Conservation (phyloP, 2,888 invertebrate species). For the Nephrotoma appendiculata region DNA sequence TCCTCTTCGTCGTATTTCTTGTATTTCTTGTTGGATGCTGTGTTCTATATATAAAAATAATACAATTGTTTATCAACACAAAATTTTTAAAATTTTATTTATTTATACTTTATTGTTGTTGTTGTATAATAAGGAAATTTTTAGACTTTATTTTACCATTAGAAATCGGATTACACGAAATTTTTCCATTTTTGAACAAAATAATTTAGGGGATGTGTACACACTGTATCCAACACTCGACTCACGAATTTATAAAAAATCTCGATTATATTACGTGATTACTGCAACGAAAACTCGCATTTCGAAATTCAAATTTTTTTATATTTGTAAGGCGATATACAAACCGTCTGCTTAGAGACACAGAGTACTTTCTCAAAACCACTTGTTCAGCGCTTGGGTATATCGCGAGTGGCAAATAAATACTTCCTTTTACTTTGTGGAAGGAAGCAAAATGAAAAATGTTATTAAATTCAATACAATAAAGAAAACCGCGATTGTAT, state of each 20-base stretch:
- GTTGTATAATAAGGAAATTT: neutral
- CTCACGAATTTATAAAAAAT: too few relatives aligned
- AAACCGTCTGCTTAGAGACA: too few relatives aligned
- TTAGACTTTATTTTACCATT: neutral
- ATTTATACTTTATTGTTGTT: neutral
- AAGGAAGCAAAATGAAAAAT: neutral
- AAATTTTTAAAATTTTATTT: neutral
- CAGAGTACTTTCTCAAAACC: too few relatives aligned
- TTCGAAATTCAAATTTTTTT: too few relatives aligned
- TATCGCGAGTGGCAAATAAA: too few relatives aligned
- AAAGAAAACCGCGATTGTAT: neutral
- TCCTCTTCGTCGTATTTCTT: neutral
- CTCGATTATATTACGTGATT: too few relatives aligned
- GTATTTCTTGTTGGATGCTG: neutral
- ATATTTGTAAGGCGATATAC: too few relatives aligned
- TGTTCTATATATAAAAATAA: neutral
- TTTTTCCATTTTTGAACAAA: neutral
- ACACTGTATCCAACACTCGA: too few relatives aligned
- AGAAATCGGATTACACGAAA: neutral
- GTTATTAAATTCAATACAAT: neutral
- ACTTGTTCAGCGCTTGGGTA: too few relatives aligned
- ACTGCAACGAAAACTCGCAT: too few relatives aligned
- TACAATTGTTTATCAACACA: neutral
- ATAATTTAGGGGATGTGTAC: neutral
- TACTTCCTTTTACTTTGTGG: too few relatives aligned